Base-by-base conservation (phyloP, 2,888 invertebrate species). In the Atethmia centrago region DNA sequence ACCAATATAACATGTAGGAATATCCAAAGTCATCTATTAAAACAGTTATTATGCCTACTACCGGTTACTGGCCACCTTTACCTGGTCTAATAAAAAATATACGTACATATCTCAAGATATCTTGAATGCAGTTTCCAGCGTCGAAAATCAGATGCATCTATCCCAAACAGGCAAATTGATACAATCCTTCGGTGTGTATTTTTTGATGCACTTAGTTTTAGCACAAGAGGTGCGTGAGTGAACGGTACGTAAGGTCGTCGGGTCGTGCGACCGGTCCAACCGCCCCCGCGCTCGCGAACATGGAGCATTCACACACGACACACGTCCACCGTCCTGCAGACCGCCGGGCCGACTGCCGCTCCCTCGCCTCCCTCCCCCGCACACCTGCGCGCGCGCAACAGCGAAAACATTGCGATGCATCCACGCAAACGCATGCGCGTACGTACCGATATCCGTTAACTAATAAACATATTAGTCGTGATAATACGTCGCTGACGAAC, bases 181-280 rank as follows among this genome's bases (percentile, higher is more conserved):
- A 88, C 86, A 86, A 85, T 79, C 82, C 83, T 83, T 80, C 83
- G 83, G 86, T 86, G 83, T 88, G 82, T 88, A 88, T 69, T 80
- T 82, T 89, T 88, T 87, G 91, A 93, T 94, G 93, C 94, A 93
- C 92, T 92, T 88, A 89, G 92, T 90, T 91, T 90, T 92, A 92
- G 90, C 92, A 92, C 92, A 87, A 90, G 91, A 90, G 88, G 92
- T 94, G 94, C 94, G 93, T 94, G 89, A 91, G 94, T 94, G 94
- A 95, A 94, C 94, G 95, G 95, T 94, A 93, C 95, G 96, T 96
- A 95, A 97, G 96, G 97, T 96, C 96, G 96, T 94, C 95, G 93
- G 96, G 96, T 95, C 95, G 92, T 90, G 88, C 92, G 94, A 94
- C 95, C 94, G 94, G 95, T 94, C 93, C 88, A 91, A 85, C 93